Conservation (phyloP, 2,797 vertebrate genomes). For the Alcedo atthis region DNA sequence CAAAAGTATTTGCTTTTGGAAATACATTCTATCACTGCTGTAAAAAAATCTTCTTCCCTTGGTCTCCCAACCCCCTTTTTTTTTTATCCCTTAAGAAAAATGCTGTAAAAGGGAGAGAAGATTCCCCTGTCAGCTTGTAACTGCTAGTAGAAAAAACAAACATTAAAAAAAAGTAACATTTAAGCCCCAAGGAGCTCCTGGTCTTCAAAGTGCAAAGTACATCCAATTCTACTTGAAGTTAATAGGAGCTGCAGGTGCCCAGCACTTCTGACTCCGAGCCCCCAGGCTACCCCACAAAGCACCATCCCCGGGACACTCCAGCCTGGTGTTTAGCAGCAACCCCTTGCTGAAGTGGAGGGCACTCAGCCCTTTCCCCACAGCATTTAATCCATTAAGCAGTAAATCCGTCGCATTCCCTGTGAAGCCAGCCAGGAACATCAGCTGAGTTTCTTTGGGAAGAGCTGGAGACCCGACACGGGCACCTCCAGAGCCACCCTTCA, state of each 20-base stretch:
- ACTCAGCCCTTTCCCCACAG: not conserved
- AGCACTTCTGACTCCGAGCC: constrained; percentile 1
- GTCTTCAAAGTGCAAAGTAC: constrained; percentile 19
- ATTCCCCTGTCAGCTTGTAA: not conserved
- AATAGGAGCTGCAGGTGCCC: constrained; percentile 41
- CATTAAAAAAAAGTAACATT: not conserved
- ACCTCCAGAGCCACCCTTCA: not conserved
- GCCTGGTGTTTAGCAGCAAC: constrained; percentile 4
- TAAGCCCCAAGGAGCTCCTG: constrained; percentile 10
- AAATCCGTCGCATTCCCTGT: not conserved
- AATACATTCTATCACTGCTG: not conserved
- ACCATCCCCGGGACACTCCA: constrained; percentile 26
- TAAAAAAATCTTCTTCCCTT: not conserved
- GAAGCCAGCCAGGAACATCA: not conserved
- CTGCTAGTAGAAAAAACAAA: not conserved
- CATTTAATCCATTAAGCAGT: not conserved
- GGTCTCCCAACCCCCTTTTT: not conserved
- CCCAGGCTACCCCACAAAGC: not conserved
- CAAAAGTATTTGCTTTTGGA: not conserved
- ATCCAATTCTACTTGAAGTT: not conserved
- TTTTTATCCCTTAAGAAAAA: not conserved
- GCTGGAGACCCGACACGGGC: not conserved
- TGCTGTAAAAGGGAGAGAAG: not conserved
- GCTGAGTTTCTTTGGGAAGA: not conserved
- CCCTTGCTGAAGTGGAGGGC: not conserved